Conservation (phyloP, 2,888 invertebrate genomes). For the Pachymerium ferrugineum region DNA sequence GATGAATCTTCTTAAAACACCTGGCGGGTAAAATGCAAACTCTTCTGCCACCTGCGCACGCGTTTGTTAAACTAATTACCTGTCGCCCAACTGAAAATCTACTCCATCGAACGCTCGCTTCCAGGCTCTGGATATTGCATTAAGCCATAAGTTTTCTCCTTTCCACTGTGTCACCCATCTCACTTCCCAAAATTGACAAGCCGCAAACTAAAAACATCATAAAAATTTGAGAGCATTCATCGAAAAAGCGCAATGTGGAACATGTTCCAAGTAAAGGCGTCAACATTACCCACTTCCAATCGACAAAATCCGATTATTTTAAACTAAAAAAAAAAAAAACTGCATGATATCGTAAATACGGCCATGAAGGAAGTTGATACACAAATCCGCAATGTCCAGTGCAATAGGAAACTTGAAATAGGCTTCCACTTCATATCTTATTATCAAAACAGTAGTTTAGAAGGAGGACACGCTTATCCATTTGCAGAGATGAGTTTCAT, state of each 20-base stretch:
- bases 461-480: background rate
- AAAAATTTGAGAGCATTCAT: background rate
- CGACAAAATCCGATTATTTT: too few species aligned
- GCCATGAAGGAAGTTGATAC: background rate
- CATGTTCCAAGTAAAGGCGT: too few species aligned
- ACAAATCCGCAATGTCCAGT: background rate
- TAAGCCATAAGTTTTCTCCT: constrained; percentile 1
- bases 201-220: background rate
- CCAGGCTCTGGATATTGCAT: background rate
- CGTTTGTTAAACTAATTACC: constrained; percentile 11
- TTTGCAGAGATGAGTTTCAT: background rate
- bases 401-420: background rate
- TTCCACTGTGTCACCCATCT: background rate
- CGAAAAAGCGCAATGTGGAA: too few species aligned
- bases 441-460: background rate
- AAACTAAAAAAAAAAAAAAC: too few species aligned
- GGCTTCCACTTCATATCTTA: background rate
- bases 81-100: background rate
- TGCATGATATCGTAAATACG: too few species aligned
- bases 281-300: too few species aligned
- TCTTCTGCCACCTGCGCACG: background rate
- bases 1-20: background rate
- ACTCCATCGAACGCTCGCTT: background rate
- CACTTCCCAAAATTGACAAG: background rate
- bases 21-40: background rate